phyloP scores from a whole-genome alignment of 2,888 invertebrate species.

The Polydesmus complanatus region DNA sequence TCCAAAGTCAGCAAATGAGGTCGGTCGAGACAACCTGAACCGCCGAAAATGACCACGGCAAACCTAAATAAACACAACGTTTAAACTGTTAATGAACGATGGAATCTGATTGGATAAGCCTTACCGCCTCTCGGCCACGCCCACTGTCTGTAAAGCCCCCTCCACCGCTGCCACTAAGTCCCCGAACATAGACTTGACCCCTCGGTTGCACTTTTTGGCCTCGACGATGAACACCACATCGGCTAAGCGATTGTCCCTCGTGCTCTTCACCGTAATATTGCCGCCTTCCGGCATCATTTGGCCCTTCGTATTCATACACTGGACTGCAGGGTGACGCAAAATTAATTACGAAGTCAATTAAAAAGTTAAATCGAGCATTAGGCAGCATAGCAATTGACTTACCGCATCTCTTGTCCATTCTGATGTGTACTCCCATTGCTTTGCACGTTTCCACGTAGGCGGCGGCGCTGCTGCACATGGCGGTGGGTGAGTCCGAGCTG shows the following conservation, averaged over 20 bases:
- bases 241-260: no score
- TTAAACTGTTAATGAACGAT: background rate
- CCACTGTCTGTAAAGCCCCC: constrained; percentile 49
- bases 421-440: constrained; percentile 55
- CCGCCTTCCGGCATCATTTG: constrained; percentile 58
- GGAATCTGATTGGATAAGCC: background rate
- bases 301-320: constrained; percentile 55
- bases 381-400: no score
- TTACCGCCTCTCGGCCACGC: constrained; percentile 54
- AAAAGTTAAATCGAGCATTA: no score
- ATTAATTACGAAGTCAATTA: no score
- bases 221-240: constrained; percentile 84
- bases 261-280: constrained; percentile 46
- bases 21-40: constrained; percentile 52
- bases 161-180: constrained; percentile 50
- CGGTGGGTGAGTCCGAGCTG: constrained; percentile 31
- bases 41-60: constrained; percentile 69
- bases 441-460: constrained; percentile 68
- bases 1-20: constrained; percentile 56
- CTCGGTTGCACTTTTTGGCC: constrained; percentile 65
- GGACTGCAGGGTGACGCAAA: no score
- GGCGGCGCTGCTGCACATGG: constrained; percentile 59
- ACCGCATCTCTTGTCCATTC: constrained; percentile 66
- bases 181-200: constrained; percentile 48
- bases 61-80: constrained; percentile 41